Percentiles rank a stretch among this genome's conserved stretches.
Conservation (phyloP, 2,888 invertebrate species). For the Rhopalosiphum nymphaeae region DNA sequence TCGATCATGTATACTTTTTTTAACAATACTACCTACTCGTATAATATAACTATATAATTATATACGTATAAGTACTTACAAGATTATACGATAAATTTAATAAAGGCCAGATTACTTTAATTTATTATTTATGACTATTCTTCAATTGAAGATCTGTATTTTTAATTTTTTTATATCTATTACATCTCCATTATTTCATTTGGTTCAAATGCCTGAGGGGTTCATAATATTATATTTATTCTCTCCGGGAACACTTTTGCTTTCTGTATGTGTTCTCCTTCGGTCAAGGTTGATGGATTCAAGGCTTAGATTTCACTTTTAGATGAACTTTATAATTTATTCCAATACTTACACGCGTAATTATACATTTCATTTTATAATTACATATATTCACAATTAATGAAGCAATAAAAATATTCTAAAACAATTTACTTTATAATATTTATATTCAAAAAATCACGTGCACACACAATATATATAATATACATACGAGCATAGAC, state of each 20-base stretch:
- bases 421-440: constrained; percentile 7
- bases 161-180: constrained; percentile 58
- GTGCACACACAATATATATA: background rate
- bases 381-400: constrained; percentile 25
- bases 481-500: background rate
- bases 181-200: constrained; percentile 60
- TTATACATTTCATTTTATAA: constrained; percentile 53
- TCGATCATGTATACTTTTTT: background rate
- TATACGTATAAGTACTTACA: background rate
- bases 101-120: background rate
- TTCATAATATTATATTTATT: constrained; percentile 52
- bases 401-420: constrained; percentile 52
- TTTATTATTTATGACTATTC: background rate
- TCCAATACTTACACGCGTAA: constrained; percentile 46
- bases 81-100: background rate
- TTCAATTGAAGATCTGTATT: constrained; percentile 32
- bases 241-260: constrained; percentile 63
- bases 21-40: background rate
- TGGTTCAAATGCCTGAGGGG: constrained; percentile 61
- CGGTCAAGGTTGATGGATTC: constrained; percentile 61
- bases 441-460: background rate
- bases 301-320: constrained; percentile 65
- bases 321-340: constrained; percentile 65
- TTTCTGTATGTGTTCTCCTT: constrained; percentile 55
- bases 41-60: background rate